phyloP scores from a whole-genome alignment of 2,113 vertebrate genomes.

The Camelus dromedarius region DNA sequence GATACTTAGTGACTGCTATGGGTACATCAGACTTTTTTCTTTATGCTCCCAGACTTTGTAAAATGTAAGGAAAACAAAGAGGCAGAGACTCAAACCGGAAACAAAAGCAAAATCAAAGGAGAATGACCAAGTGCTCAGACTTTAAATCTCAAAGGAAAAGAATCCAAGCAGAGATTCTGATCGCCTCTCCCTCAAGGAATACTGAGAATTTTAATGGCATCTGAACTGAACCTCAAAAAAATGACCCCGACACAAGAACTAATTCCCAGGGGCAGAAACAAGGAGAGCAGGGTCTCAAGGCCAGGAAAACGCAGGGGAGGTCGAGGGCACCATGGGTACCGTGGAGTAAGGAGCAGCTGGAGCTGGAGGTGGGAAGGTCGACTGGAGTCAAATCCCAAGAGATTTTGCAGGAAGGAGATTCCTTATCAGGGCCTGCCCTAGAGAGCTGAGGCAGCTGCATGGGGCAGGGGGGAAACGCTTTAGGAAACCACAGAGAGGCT shows the following conservation, averaged over 20 bases:
- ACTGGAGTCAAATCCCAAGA: not conserved
- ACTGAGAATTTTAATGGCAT: not conserved
- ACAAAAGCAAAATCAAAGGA: constrained; percentile 18
- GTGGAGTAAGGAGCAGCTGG: not conserved
- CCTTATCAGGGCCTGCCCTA: not conserved
- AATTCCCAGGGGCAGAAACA: not conserved
- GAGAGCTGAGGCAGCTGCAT: not conserved
- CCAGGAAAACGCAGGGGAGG: not conserved
- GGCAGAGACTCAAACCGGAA: not conserved
- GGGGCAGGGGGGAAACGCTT: not conserved
- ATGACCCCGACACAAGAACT: not conserved
- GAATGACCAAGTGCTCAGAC: not conserved
- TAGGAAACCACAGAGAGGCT: not conserved
- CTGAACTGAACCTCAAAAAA: not conserved
- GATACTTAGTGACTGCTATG: not conserved
- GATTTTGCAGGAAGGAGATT: not conserved
- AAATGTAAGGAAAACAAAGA: not conserved
- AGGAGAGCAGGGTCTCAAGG: not conserved
- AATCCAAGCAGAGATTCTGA: not conserved
- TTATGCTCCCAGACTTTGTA: not conserved
- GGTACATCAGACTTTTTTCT: not conserved
- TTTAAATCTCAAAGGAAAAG: not conserved
- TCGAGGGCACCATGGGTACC: not conserved
- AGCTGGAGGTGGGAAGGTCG: not conserved
- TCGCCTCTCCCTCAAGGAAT: not conserved